Evolutionary conservation across 2,113 vertebrate genomes (phyloP).

Genomic region (Ciconia maguari): DNA sequence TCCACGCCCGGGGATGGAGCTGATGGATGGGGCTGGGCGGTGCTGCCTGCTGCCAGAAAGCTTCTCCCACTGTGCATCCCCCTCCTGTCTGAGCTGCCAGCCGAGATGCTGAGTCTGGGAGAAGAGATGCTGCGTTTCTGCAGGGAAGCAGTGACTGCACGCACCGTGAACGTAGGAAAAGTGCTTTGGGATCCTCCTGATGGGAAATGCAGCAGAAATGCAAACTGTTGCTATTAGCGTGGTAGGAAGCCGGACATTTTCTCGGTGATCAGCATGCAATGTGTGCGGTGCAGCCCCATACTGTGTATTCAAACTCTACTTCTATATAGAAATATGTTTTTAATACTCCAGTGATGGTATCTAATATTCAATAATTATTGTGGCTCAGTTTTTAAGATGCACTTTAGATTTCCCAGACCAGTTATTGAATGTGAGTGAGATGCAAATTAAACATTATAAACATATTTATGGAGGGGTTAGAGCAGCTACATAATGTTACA

Average conservation of each 20-base stretch:
- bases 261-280: not conserved
- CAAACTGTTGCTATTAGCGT: not conserved
- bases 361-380: conserved; percentile 48
- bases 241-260: not conserved
- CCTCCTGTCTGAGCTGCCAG: not conserved
- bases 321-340: conserved; percentile 44
- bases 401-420: conserved; percentile 60
- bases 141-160: not conserved
- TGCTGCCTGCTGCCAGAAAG: not conserved
- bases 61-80: not conserved
- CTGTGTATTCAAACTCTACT: not conserved
- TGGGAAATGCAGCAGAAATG: not conserved
- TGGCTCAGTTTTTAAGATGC: conserved; percentile 33
- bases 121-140: not conserved
- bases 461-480: conserved; percentile 7
- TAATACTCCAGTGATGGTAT: conserved; percentile 46
- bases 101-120: not conserved
- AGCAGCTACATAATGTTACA: not conserved
- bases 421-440: conserved; percentile 40
- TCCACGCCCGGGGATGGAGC: accelerated
- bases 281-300: not conserved
- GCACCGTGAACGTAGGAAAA: accelerated
- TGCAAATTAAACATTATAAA: conserved; percentile 58
- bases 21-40: accelerated
- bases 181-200: not conserved